Percentiles rank a stretch among this genome's conserved stretches.
These are phyloP conservation scores for Rhinoraja longicauda DNA, from an alignment of 2,797 vertebrate species.

Conservation along the genomic window DNA sequence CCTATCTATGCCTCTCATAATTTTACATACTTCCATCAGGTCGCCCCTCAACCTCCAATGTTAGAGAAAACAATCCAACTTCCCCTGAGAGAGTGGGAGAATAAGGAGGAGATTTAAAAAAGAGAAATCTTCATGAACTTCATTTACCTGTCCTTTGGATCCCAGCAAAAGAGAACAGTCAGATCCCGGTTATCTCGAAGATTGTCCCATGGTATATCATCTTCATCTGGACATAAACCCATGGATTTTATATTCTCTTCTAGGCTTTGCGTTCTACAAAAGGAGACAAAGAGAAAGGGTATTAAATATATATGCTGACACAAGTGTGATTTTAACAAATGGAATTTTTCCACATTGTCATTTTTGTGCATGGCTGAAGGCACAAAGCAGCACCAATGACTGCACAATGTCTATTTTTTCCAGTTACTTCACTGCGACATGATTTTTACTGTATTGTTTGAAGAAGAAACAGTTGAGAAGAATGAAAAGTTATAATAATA, in stretches of 20 bases:
- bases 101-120: no score
- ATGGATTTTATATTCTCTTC: slow-evolving; percentile 93
- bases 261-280: slow-evolving; percentile 69
- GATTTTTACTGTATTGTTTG: no score
- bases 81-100: no score
- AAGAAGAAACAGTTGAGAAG: no score
- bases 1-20: no score
- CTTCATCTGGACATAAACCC: slow-evolving; percentile 87
- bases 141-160: slow-evolving; percentile 75
- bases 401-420: background rate
- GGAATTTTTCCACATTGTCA: background rate
- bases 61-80: no score
- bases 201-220: slow-evolving; percentile 89
- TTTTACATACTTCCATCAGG: no score
- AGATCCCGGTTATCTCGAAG: slow-evolving; percentile 91
- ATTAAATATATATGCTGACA: background rate
- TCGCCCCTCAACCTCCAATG: no score
- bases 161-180: slow-evolving; percentile 88
- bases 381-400: background rate
- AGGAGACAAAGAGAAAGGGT: background rate
- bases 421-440: background rate
- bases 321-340: background rate
- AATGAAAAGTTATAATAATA: no score
- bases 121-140: no score
- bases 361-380: background rate